A percentile compares a stretch with the other conserved stretches of the same genome.
phyloP scores from a whole-genome alignment of 2,888 invertebrate genomes.

The Mallateleia sp. region DNA sequence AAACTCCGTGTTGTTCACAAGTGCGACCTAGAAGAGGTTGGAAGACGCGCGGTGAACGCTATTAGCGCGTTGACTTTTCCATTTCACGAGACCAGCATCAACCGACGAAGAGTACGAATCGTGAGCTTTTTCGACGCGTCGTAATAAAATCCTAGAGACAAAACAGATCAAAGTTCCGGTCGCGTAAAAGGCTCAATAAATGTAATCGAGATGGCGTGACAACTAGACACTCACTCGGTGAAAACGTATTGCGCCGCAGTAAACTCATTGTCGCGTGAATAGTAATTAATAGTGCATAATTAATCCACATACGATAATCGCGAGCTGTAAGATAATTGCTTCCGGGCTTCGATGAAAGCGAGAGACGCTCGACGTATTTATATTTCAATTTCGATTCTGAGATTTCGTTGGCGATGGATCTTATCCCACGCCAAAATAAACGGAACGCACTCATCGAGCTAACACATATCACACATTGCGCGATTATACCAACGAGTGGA shows the following conservation, averaged over 20 bases:
- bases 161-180: conserved; percentile 11
- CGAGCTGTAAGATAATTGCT: conserved; percentile 75
- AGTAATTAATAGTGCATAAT: conserved; percentile 74
- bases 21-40: conserved; percentile 92
- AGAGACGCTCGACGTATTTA: conserved; percentile 73
- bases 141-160: conserved; percentile 36
- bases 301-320: conserved; percentile 66
- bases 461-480: conserved; percentile 67
- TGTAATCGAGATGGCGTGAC: conserved; percentile 14
- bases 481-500: conserved; percentile 63
- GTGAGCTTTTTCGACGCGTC: conserved; percentile 50
- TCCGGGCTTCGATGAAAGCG: conserved; percentile 73
- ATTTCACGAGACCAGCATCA: conserved; percentile 61
- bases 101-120: conserved; percentile 45
- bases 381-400: conserved; percentile 68
- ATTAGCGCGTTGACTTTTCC: conserved; percentile 60
- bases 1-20: conserved; percentile 97
- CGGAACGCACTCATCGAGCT: conserved; percentile 60
- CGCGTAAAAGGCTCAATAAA: conserved; percentile 26
- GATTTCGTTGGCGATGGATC: conserved; percentile 52
- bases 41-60: conserved; percentile 83
- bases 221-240: conserved; percentile 9
- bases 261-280: conserved; percentile 51
- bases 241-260: conserved; percentile 16
- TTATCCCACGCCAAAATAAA: conserved; percentile 48